Evolutionary conservation across 2,797 vertebrate species (phyloP), one percentile per base, ranked within the genome.

Genomic region (Garrulus glandarius): DNA sequence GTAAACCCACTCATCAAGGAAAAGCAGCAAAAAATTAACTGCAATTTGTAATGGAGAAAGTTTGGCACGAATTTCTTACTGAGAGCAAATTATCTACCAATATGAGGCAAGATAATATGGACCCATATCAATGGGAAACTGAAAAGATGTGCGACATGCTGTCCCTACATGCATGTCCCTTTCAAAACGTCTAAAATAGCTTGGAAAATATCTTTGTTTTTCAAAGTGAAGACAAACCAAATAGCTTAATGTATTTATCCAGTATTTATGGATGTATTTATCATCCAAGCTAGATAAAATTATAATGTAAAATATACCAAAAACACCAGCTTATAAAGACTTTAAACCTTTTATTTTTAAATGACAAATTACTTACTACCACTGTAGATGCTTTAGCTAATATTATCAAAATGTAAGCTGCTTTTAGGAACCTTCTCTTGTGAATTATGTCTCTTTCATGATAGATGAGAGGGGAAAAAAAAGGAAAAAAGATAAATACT

Each of bases 401-500:
- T 95, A 76, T 87, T 89, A 91, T 23, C 75, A 92, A 95, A 96
- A 87, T 46, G 19, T 49, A 91, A 96, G n/a, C 39, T 87, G 55
- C 29, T 92, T 96, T 96, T 74, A 97, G 86, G 74, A 94, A 67
- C 39, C 34, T 96, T 67, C 8, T 78, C 46, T 59, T 84, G 26
- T 94, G 76, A 96, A 79, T 94, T 92, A 72, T 76, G 11, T 56
- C 29, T 90, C 44, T 91, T 55, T 88, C 65, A 52, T 34, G 16
- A 4, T 2, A 6, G 6, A 56, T 68, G 37, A 64, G 41, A 29
- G 20, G 30, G 30, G 12, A 36, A 20, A 34, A 44, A 60, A 8
- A 5, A 1, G 4, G 10, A 46, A 53, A 60, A 81, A 21, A 16
- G 4, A 91, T 4, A 63, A 89, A 87, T 39, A 65, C 49, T 92